These are phyloP conservation scores for Platanista minor DNA, from an alignment of 2,113 vertebrate genomes.

Conservation along the genomic window DNA sequence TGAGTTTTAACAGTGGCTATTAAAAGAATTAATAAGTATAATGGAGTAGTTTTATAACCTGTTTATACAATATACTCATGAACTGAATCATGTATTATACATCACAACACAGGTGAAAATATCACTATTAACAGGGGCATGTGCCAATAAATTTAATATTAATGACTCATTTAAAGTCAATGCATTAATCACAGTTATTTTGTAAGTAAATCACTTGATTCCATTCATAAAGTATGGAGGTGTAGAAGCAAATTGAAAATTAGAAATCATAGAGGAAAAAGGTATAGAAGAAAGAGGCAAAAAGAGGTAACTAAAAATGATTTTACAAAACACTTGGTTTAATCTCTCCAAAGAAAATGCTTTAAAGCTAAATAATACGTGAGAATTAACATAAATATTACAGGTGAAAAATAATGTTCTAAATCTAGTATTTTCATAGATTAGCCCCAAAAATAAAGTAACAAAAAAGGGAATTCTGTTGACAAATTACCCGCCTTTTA, in stretches of 20 bases:
- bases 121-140: not conserved
- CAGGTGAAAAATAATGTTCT: not conserved
- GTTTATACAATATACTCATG: not conserved
- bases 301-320: slow-evolving; percentile 18
- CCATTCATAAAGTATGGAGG: not conserved
- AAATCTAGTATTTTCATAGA: not conserved
- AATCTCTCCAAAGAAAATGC: not conserved
- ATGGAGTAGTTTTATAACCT: not conserved
- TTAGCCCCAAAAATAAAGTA: slow-evolving; percentile 25
- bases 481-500: not conserved
- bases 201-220: not conserved
- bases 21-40: not conserved
- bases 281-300: not conserved
- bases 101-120: not conserved
- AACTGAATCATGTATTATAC: not conserved
- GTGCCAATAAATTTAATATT: not conserved
- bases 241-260: not conserved
- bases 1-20: not conserved
- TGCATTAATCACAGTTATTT: not conserved
- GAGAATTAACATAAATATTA: not conserved
- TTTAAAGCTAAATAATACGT: slow-evolving; percentile 10
- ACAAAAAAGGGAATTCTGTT: not conserved
- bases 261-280: not conserved
- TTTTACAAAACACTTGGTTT: slow-evolving; percentile 43
- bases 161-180: slow-evolving; percentile 20